phyloP scores from a whole-genome alignment of 2,113 vertebrate species.

The Psittacula cyanocephala region DNA sequence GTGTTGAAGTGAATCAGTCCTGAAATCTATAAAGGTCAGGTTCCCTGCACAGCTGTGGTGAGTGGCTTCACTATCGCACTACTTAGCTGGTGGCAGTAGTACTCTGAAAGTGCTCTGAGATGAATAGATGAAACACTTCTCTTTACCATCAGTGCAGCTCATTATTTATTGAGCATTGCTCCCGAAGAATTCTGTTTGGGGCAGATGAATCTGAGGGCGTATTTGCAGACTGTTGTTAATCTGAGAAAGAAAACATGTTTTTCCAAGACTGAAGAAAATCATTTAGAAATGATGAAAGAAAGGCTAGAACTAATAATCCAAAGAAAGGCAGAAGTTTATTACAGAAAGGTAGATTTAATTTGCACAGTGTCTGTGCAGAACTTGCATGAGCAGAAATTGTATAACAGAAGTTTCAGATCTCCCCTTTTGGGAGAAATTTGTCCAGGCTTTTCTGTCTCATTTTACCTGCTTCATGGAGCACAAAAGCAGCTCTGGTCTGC shows the following conservation, averaged over 20 bases:
- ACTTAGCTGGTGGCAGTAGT: background rate
- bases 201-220: background rate
- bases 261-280: background rate
- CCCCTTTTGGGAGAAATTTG: background rate
- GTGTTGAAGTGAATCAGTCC: background rate
- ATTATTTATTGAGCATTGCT: background rate
- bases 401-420: background rate
- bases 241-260: background rate
- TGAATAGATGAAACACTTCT: background rate
- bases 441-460: background rate
- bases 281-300: background rate
- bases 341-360: background rate
- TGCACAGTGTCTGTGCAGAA: background rate
- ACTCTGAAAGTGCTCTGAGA: background rate
- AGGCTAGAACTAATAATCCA: background rate
- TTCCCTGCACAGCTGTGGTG: background rate
- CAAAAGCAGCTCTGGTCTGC: background rate
- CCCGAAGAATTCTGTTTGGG: background rate
- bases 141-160: background rate
- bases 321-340: background rate
- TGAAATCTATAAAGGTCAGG: background rate
- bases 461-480: background rate
- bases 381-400: background rate
- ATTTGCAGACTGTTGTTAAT: background rate
- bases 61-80: background rate